Percentiles rank a stretch among this genome's conserved stretches.
These are phyloP conservation scores for Ptilodon capucinus DNA, from an alignment of 2,888 invertebrate genomes.

Conservation along the genomic window DNA sequence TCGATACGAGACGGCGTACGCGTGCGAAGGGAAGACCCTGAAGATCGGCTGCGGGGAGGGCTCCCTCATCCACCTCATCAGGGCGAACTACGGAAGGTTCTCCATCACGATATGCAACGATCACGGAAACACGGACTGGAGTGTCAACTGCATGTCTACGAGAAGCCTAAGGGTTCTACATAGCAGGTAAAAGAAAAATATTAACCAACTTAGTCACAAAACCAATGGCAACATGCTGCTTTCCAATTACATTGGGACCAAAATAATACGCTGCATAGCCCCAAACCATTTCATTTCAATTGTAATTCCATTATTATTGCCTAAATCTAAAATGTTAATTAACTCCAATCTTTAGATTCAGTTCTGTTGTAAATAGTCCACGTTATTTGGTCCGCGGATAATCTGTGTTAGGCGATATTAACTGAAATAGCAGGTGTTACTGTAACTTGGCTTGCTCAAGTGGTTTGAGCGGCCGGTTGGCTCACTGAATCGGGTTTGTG, in stretches of 20 bases:
- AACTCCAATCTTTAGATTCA: neutral
- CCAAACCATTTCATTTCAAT: neutral
- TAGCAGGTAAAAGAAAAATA: conserved; percentile 85
- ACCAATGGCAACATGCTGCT: no score
- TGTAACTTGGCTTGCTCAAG: neutral
- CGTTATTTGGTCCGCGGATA: neutral
- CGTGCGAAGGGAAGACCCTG: conserved; percentile 95
- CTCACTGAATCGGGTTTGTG: no score
- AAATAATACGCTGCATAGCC: no score
- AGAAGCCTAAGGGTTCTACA: conserved; percentile 94
- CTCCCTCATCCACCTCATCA: conserved; percentile 94
- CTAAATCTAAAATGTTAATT: neutral
- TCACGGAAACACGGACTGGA: conserved; percentile 98
- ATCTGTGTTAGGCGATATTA: neutral
- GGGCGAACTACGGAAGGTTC: conserved; percentile 97
- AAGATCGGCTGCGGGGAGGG: conserved; percentile 94
- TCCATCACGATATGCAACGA: conserved; percentile 98
- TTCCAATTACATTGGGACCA: no score
- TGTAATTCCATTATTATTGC: no score
- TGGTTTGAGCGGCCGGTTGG: no score
- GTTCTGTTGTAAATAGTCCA: neutral
- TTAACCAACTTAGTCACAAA: neutral
- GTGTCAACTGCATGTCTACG: conserved; percentile 96
- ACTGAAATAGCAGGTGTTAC: neutral
- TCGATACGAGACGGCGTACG: conserved; percentile 95